A percentile compares a stretch with the other conserved stretches of the same genome.
Evolutionary conservation across 1,140 invertebrate genomes (phyloP).

Genomic region (Coptotermes formosanus): DNA sequence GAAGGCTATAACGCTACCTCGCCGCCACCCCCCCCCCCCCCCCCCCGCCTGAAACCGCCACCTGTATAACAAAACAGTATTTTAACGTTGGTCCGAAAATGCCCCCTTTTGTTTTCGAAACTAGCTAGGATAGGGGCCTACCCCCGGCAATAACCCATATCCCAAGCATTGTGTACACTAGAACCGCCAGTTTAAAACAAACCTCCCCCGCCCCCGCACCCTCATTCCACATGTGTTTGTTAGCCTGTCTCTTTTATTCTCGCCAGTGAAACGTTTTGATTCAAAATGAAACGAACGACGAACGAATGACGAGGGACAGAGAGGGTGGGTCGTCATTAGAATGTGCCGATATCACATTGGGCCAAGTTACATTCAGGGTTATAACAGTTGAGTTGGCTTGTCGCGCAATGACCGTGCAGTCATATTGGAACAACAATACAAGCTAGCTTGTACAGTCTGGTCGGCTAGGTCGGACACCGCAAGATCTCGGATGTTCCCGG

Average conservation of each 20-base stretch:
- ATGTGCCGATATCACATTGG: conserved; percentile 25
- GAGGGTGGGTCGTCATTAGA: conserved; percentile 21
- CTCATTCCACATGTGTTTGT: conserved; percentile 19
- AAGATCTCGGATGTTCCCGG: not conserved
- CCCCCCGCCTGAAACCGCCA: not conserved
- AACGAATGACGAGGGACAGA: not conserved
- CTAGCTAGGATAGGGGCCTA: conserved; percentile 22
- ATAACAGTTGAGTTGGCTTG: conserved; percentile 23
- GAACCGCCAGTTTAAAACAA: conserved; percentile 16
- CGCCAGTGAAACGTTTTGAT: conserved; percentile 29
- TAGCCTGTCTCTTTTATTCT: conserved; percentile 28
- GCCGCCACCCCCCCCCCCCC: not conserved
- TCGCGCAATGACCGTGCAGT: conserved; percentile 7
- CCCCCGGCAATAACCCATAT: conserved; percentile 32
- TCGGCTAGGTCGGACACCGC: not conserved
- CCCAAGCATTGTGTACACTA: conserved; percentile 28
- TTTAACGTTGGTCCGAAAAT: conserved; percentile 32
- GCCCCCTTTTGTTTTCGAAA: conserved; percentile 30
- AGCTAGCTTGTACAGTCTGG: not conserved
- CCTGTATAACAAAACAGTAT: conserved; percentile 33
- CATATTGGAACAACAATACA: conserved; percentile 4
- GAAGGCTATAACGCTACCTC: conserved; percentile 1
- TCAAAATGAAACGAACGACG: conserved; percentile 28
- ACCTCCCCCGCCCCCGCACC: not conserved
- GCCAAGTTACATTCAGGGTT: conserved; percentile 23